Percentiles rank a stretch among this genome's conserved stretches.
Evolutionary conservation across 1,140 invertebrate genomes (phyloP).

Genomic region (Pteromalus puparum): DNA sequence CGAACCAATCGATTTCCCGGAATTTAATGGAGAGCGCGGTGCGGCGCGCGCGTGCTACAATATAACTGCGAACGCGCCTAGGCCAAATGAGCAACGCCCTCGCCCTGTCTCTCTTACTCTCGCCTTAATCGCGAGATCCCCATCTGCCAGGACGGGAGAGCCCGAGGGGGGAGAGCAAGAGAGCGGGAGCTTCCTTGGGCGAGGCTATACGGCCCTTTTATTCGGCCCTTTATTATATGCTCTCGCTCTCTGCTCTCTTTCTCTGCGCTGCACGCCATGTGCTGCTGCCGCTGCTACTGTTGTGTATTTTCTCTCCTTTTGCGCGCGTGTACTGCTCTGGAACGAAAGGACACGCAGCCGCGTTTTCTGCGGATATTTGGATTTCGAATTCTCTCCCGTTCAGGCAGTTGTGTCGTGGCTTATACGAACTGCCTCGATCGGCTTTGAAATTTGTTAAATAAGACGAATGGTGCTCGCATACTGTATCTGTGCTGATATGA

Average conservation of each 20-base stretch:
- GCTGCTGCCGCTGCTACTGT: background rate
- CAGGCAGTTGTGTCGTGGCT: too few species aligned
- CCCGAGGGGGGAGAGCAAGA: background rate
- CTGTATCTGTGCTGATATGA: too few species aligned
- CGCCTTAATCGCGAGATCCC: conserved; percentile 20
- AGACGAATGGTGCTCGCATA: too few species aligned
- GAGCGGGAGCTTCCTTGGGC: background rate
- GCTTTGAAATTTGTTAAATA: too few species aligned
- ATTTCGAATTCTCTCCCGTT: background rate
- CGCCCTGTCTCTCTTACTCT: conserved; percentile 41
- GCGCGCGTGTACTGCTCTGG: too few species aligned
- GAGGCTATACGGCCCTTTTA: conserved; percentile 4
- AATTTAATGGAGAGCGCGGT: conserved; percentile 63
- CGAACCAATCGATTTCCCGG: conserved; percentile 63
- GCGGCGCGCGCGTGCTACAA: background rate
- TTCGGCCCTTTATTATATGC: conserved; percentile 16
- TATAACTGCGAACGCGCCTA: conserved; percentile 21
- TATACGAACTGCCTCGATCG: too few species aligned
- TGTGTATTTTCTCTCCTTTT: background rate
- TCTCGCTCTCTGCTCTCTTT: background rate
- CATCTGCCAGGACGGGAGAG: conserved; percentile 24
- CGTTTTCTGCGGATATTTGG: background rate
- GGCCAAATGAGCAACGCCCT: conserved; percentile 71
- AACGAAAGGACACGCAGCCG: background rate
- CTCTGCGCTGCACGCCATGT: background rate